Evolutionary conservation across 2,797 vertebrate species (phyloP).

Genomic region (Cacajao melanocephalus): DNA sequence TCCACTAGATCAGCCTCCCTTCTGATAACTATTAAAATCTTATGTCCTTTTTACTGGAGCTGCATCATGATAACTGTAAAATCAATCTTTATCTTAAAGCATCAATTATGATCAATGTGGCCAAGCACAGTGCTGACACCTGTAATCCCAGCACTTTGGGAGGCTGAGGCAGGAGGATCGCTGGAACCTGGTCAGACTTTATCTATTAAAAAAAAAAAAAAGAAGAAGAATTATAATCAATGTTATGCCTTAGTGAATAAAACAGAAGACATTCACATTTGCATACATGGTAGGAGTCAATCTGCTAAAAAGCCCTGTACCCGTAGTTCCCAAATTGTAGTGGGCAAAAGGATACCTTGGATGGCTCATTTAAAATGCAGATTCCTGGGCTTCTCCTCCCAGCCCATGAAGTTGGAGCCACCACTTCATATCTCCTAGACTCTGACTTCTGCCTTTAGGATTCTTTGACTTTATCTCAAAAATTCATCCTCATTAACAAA

Average conservation of each 20-base stretch:
- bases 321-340: not conserved
- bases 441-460: not conserved
- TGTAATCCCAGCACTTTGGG: not conserved
- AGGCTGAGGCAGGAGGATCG: not conserved
- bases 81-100: not conserved
- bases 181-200: not conserved
- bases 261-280: slow-evolving; percentile 4
- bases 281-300: not conserved
- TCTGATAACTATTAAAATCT: not conserved
- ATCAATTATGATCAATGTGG: not conserved
- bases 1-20: not conserved
- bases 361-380: not conserved
- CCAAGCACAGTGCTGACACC: not conserved
- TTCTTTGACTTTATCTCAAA: not conserved
- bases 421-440: not conserved
- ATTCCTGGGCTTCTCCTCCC: not conserved
- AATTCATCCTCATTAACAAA: not conserved
- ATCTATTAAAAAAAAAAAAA: not conserved
- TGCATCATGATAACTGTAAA: not conserved
- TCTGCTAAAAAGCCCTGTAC: not conserved
- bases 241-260: not conserved
- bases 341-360: not conserved
- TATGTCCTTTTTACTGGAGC: not conserved
- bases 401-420: too few relatives aligned
- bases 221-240: not conserved